Conservation (phyloP, 2,888 invertebrate species). For the Tetragnatha montana region DNA sequence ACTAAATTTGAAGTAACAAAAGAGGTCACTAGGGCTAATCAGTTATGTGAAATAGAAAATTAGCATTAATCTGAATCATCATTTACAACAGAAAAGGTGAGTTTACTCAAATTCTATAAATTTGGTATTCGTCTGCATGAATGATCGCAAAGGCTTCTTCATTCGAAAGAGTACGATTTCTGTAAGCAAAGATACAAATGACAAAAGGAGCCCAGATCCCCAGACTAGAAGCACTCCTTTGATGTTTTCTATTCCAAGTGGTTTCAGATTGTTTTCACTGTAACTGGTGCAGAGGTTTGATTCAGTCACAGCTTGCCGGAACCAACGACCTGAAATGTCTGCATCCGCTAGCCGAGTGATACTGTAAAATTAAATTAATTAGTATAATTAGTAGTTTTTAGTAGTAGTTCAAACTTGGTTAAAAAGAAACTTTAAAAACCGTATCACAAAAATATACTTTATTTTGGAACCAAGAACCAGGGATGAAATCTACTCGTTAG, state of each 20-base stretch:
- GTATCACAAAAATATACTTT: no score
- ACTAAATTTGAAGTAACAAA: no score
- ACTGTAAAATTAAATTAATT: conserved; percentile 15
- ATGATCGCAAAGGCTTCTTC: background rate
- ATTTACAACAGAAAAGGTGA: no score
- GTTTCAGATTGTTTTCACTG: conserved; percentile 27
- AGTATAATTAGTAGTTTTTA: no score
- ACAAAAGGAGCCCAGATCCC: background rate
- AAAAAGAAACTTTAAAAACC: no score
- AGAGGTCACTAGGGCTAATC: no score
- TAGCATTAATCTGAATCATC: no score
- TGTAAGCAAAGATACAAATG: background rate
- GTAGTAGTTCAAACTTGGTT: no score
- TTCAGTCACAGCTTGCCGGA: conserved; percentile 3
- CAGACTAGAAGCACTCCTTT: conserved; percentile 41
- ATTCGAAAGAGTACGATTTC: background rate
- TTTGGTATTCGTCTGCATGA: background rate
- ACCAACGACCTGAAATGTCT: conserved; percentile 54
- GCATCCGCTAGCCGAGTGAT: conserved; percentile 52
- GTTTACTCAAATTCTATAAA: no score
- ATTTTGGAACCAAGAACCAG: no score
- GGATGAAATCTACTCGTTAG: no score
- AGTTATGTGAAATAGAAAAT: no score
- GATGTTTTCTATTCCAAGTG: conserved; percentile 23
- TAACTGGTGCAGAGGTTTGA: conserved; percentile 52